Base-by-base conservation (phyloP, 53 echinoderm and acorn worm genomes). In the Paelopatides confundens region DNA sequence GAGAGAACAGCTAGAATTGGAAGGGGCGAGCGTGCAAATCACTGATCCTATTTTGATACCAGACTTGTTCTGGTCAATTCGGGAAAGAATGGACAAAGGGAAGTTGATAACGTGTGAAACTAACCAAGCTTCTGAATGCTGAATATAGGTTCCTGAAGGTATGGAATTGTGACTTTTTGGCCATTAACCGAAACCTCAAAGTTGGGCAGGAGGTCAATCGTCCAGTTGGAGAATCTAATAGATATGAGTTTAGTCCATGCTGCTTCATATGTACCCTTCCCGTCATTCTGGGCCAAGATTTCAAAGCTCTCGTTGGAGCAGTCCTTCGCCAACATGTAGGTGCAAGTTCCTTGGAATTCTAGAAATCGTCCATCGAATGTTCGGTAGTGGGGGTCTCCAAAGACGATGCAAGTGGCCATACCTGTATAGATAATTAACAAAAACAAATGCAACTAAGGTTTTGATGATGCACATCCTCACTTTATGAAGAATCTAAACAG, bases 91-190 rank as follows among this genome's bases (percentile, higher is more conserved):
- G n/a, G n/a, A n/a, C n/a, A n/a, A n/a, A n/a, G n/a, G n/a, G n/a
- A n/a, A n/a, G n/a, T n/a, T n/a, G n/a, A n/a, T n/a, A n/a, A n/a
- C n/a, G n/a, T n/a, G n/a, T n/a, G 43, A 67, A 10, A 67, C 52
- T 95, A 30, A 98, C 98, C 98, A 35, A 95, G 37, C 88, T 95
- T 97, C 87, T 98, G 95, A 30, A 98, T 90, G 86, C 98, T 98
- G 82, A 95, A 92, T 33, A 84, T 63, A 32, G 98, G 94, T 63
- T 95, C 95, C 35, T 79, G 62, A 29, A 98, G 87, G 39, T 94
- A 95, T 0, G 98, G 98, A 46, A 98, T 81, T 3, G 82, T 86
- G 48, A 98, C 91, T 23, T 51, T 43, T 31, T 62, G 51, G 9
- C 92, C 88, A 28, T 98, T 89, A 1, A 98, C 86, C n/a, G 74